Evolutionary conservation across 1,140 invertebrate species (phyloP).

Genomic region (Bombus difficillimus): DNA sequence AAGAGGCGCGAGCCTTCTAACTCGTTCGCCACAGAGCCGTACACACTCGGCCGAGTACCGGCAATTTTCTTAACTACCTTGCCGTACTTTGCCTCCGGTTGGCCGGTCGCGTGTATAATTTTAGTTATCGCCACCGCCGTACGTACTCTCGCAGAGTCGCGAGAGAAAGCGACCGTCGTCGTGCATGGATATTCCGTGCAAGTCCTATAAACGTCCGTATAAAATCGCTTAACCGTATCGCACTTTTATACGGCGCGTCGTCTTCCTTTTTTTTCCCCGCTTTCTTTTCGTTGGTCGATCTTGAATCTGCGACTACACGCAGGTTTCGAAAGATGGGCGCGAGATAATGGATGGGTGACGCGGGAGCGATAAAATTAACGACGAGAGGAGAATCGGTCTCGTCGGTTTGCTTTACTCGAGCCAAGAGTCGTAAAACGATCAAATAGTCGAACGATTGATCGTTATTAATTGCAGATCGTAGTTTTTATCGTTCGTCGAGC

Average conservation of each 20-base stretch:
- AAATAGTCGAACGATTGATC: background rate
- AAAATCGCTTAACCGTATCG: background rate
- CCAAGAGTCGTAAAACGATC: background rate
- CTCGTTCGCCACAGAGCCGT: slow-evolving; percentile 44
- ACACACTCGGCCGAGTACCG: slow-evolving; percentile 29
- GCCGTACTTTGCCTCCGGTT: slow-evolving; percentile 40
- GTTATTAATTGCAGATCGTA: slow-evolving; percentile 45
- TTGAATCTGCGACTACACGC: background rate
- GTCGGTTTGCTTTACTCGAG: background rate
- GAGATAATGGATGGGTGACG: background rate
- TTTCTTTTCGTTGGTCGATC: background rate
- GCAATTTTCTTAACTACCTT: slow-evolving; percentile 64
- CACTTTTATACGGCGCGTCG: background rate
- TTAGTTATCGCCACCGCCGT: slow-evolving; percentile 41
- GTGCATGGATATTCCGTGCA: background rate
- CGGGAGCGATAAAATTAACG: background rate
- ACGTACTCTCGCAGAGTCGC: background rate
- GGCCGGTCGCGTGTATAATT: slow-evolving; percentile 52
- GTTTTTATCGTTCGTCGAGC: slow-evolving; percentile 40
- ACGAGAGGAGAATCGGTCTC: background rate
- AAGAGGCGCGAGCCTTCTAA: slow-evolving; percentile 49
- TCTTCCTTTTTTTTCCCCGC: background rate
- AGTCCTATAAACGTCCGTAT: background rate
- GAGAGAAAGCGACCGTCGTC: slow-evolving; percentile 1
- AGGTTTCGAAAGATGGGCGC: background rate